A percentile compares a stretch with the other conserved stretches of the same genome.
phyloP scores from a whole-genome alignment of 2,113 vertebrate species.

The Odocoileus hemionus region DNA sequence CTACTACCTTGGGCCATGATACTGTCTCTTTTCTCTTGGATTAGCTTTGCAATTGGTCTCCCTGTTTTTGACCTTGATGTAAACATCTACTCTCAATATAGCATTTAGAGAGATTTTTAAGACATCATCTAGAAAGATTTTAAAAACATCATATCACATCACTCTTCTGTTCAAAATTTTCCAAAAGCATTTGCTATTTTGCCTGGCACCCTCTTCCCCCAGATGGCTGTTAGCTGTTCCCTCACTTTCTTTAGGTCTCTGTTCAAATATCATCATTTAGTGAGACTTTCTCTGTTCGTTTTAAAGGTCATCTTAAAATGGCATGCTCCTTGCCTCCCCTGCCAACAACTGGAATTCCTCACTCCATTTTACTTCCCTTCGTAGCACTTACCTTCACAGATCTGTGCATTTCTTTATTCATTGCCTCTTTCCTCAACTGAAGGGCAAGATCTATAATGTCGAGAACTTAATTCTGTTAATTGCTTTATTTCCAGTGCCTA shows the following conservation, averaged over 20 bases:
- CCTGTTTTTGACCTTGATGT: background rate
- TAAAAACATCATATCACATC: background rate
- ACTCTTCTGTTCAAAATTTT: background rate
- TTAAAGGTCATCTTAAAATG: background rate
- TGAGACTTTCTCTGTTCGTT: background rate
- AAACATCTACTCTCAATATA: background rate
- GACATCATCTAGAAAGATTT: background rate
- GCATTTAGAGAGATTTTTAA: background rate
- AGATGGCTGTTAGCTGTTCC: background rate
- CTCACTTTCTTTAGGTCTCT: background rate
- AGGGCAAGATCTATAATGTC: background rate
- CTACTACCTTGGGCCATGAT: too few species aligned
- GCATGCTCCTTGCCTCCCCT: background rate
- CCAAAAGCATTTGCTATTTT: background rate
- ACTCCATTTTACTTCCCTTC: background rate
- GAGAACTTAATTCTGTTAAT: background rate
- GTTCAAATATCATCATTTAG: background rate
- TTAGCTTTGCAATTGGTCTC: background rate
- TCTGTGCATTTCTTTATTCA: background rate
- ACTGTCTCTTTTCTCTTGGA: background rate
- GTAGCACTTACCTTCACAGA: background rate
- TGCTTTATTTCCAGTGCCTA: background rate
- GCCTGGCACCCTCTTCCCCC: background rate
- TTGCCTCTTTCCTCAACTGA: background rate
- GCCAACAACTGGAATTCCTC: background rate